Conservation (phyloP, 2,888 invertebrate species). For the Eristalis pertinax region DNA sequence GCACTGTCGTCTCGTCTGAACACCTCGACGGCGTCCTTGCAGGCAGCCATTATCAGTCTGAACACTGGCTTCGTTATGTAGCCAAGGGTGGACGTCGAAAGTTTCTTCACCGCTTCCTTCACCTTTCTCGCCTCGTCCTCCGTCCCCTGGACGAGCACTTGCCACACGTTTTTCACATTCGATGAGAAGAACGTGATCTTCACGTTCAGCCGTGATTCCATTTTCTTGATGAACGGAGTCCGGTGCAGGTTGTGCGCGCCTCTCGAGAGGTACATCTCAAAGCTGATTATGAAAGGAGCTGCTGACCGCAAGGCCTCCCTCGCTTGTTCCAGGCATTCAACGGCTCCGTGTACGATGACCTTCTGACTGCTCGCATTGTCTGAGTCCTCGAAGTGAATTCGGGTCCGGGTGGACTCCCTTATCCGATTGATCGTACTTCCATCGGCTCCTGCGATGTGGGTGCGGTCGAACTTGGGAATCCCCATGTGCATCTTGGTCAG, state of each 20-base stretch:
- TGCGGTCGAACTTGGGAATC: slow-evolving; percentile 98
- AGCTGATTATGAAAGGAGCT: slow-evolving; percentile 94
- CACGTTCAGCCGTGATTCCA: slow-evolving; percentile 93
- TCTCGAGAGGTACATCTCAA: slow-evolving; percentile 92
- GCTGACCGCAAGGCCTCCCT: slow-evolving; percentile 92
- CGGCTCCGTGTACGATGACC: slow-evolving; percentile 96
- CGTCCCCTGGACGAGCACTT: slow-evolving; percentile 94
- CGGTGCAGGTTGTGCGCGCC: slow-evolving; percentile 86
- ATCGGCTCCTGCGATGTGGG: slow-evolving; percentile 88
- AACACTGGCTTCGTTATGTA: slow-evolving; percentile 85
- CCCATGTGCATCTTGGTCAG: slow-evolving; percentile 99
- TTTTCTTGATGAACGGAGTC: slow-evolving; percentile 90
- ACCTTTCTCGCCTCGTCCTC: slow-evolving; percentile 93
- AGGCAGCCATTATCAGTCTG: slow-evolving; percentile 91
- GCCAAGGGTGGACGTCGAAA: slow-evolving; percentile 83
- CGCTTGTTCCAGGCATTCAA: slow-evolving; percentile 94
- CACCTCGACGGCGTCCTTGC: slow-evolving; percentile 94
- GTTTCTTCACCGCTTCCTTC: slow-evolving; percentile 92
- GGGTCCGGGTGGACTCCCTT: slow-evolving; percentile 97
- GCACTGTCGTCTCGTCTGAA: slow-evolving; percentile 89
- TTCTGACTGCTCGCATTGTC: too few relatives aligned
- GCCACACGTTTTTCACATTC: slow-evolving; percentile 90
- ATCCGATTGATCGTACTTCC: slow-evolving; percentile 84
- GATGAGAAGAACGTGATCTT: slow-evolving; percentile 92
- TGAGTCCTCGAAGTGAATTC: slow-evolving; percentile 99